phyloP scores from a whole-genome alignment of 2,888 invertebrate genomes.

The Hirtodrosophila cameraria region DNA sequence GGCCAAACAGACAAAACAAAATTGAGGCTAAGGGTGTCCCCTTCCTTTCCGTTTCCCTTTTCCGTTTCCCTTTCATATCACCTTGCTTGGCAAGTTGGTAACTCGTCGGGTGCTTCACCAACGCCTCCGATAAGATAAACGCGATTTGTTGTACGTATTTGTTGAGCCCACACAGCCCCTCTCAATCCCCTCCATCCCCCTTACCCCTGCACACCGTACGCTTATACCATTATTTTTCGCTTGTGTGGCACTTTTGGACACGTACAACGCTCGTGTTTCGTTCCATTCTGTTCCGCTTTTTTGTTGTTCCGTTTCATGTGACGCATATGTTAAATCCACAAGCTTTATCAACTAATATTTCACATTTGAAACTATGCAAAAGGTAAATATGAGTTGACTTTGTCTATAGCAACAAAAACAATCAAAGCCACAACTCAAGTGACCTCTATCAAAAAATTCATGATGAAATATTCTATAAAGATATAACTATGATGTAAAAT shows the following conservation, averaged over 20 bases:
- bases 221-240: background rate
- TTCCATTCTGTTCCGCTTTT: constrained; percentile 21
- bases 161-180: constrained; percentile 14
- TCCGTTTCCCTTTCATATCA: no score
- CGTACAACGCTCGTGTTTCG: constrained; percentile 35
- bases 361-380: background rate
- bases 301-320: background rate
- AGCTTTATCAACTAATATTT: constrained; percentile 13
- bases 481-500: no score
- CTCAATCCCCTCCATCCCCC: background rate
- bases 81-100: constrained; percentile 12
- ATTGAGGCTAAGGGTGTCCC: constrained; percentile 50
- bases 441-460: no score
- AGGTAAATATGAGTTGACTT: no score
- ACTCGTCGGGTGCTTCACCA: constrained; percentile 39
- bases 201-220: background rate
- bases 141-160: constrained; percentile 47
- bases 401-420: no score
- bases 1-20: constrained; percentile 28
- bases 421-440: no score
- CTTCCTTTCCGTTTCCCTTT: background rate
- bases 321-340: constrained; percentile 23
- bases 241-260: constrained; percentile 20
- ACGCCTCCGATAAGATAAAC: constrained; percentile 49
- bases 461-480: no score